phyloP scores from a whole-genome alignment of 2,888 invertebrate genomes.

The Aporophyla nigra region DNA sequence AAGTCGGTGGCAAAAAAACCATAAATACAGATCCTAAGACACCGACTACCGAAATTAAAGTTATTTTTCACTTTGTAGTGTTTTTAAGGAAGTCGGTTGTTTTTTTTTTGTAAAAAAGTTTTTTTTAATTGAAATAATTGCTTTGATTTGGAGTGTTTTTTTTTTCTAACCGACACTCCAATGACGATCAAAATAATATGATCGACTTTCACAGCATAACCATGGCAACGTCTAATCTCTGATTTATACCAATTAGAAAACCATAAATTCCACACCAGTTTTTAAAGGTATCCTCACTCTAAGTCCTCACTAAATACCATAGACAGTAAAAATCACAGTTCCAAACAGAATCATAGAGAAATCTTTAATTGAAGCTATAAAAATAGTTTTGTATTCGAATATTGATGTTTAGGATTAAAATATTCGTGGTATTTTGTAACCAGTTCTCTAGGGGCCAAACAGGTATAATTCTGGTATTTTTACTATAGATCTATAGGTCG shows the following conservation, averaged over 20 bases:
- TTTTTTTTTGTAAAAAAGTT: no score
- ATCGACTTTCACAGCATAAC: conserved; percentile 15
- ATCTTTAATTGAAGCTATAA: conserved; percentile 52
- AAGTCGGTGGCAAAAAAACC: no score
- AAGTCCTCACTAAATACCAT: conserved; percentile 38
- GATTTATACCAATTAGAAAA: conserved; percentile 39
- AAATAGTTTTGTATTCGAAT: conserved; percentile 46
- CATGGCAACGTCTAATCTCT: not conserved
- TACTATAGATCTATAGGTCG: conserved; percentile 2
- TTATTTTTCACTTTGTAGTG: no score
- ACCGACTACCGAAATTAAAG: no score
- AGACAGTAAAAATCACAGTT: conserved; percentile 26
- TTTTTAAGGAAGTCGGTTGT: no score
- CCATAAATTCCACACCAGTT: conserved; percentile 33
- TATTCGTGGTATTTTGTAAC: conserved; percentile 38
- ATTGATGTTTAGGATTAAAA: conserved; percentile 27
- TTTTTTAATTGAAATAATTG: no score
- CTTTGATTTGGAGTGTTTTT: no score
- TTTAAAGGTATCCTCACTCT: conserved; percentile 15
- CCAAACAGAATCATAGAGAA: conserved; percentile 47
- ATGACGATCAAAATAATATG: not conserved
- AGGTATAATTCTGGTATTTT: conserved; percentile 24
- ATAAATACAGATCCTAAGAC: no score
- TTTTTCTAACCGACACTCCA: not conserved
- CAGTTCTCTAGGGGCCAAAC: conserved; percentile 30